These are phyloP conservation scores for Eupithecia pulchellata DNA, from an alignment of 2,888 invertebrate species.

Conservation along the genomic window DNA sequence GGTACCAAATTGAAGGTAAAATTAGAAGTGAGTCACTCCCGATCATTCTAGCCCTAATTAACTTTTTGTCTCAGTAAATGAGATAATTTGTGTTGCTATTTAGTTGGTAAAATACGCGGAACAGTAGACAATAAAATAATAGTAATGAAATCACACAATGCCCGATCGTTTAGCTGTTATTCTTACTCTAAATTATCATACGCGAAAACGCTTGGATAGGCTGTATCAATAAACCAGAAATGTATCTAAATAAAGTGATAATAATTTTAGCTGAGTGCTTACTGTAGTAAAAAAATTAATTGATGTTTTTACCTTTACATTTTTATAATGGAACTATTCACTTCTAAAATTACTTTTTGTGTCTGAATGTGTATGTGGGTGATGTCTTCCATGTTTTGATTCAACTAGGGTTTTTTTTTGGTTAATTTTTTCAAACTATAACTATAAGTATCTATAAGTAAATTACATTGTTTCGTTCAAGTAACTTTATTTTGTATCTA, in stretches of 20 bases:
- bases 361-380: too few relatives aligned
- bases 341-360: too few relatives aligned
- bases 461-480: too few relatives aligned
- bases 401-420: too few relatives aligned
- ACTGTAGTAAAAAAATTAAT: background rate
- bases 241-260: background rate
- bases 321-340: too few relatives aligned
- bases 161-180: background rate
- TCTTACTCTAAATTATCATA: background rate
- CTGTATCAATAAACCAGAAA: background rate
- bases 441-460: too few relatives aligned
- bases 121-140: background rate
- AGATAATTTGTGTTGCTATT: conserved; percentile 25
- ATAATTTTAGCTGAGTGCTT: background rate
- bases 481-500: too few relatives aligned
- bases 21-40: conserved; percentile 38
- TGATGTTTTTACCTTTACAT: too few relatives aligned
- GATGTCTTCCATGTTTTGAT: too few relatives aligned
- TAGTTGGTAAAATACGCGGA: background rate
- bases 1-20: conserved; percentile 39
- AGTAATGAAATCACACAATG: background rate
- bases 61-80: conserved; percentile 36
- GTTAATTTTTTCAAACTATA: too few relatives aligned
- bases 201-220: background rate
- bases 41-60: conserved; percentile 27